Conservation (phyloP, 2,797 vertebrate species). For the Paedocypris micromegethes region DNA sequence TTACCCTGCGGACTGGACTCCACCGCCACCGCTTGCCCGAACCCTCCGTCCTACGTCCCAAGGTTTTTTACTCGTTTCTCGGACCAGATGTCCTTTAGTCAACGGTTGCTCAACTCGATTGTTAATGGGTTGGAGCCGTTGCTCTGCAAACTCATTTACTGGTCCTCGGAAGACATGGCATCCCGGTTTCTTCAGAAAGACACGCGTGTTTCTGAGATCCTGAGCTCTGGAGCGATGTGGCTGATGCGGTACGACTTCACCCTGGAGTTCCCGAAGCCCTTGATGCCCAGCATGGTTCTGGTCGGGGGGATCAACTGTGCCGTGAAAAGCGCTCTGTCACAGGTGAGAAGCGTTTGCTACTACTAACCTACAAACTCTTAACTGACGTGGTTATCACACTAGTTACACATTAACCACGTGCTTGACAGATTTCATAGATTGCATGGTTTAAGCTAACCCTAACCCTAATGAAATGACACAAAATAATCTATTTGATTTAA, state of each 20-base stretch:
- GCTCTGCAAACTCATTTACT: conserved; percentile 52
- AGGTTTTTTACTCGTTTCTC: conserved; percentile 57
- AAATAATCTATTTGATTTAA: no score
- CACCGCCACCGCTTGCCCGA: conserved; percentile 59
- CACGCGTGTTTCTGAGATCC: conserved; percentile 38
- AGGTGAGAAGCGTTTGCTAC: conserved; percentile 55
- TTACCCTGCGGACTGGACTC: conserved; percentile 64
- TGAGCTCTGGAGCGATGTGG: conserved; percentile 47
- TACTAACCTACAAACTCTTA: background rate
- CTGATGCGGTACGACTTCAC: conserved; percentile 51
- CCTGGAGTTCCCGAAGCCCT: conserved; percentile 55
- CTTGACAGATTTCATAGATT: no score
- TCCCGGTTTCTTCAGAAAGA: conserved; percentile 43
- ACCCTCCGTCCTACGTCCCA: conserved; percentile 72
- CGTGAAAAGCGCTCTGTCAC: conserved; percentile 41
- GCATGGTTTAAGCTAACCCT: no score
- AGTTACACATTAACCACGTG: no score
- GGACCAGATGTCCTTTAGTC: conserved; percentile 74
- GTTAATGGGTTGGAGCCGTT: conserved; percentile 46
- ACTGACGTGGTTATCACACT: no score
- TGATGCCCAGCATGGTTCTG: conserved; percentile 68
- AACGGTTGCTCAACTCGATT: conserved; percentile 71
- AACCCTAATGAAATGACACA: no score
- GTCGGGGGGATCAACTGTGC: conserved; percentile 67
- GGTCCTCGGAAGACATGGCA: conserved; percentile 45